A percentile compares a stretch with the other conserved stretches of the same genome.
Evolutionary conservation across 2,113 vertebrate species (phyloP).

Genomic region (Colius striatus): DNA sequence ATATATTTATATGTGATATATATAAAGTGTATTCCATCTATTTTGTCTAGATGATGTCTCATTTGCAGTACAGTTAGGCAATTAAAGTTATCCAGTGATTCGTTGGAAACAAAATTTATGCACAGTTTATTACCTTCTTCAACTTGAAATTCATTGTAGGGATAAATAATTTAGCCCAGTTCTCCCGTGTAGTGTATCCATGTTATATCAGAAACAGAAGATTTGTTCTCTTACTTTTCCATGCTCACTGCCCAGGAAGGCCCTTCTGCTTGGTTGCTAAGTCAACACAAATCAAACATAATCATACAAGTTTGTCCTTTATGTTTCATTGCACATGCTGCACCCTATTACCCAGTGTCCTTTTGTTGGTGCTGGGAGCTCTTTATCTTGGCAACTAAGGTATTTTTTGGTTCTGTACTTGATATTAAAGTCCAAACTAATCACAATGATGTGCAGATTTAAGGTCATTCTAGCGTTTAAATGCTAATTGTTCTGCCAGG

Average conservation of each 20-base stretch:
- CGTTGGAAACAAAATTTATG: neutral
- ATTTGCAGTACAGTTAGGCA: neutral
- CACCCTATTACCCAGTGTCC: conserved; percentile 64
- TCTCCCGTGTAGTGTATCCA: neutral
- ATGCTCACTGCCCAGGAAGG: conserved; percentile 38
- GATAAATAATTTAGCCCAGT: neutral
- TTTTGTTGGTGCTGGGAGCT: conserved; percentile 62
- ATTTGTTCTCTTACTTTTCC: conserved; percentile 43
- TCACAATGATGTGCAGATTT: conserved; percentile 84
- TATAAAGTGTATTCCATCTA: neutral
- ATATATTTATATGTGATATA: neutral
- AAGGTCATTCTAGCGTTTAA: conserved; percentile 88
- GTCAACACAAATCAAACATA: conserved; percentile 77
- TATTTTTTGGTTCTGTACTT: conserved; percentile 54
- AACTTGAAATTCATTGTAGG: neutral
- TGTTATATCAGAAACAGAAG: neutral
- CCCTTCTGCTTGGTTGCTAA: conserved; percentile 70
- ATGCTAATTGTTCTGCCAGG: conserved; percentile 91
- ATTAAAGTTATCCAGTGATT: neutral
- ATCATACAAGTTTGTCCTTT: conserved; percentile 82
- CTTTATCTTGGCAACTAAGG: conserved; percentile 72
- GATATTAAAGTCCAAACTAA: conserved; percentile 80
- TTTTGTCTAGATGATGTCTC: neutral
- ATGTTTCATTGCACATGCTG: conserved; percentile 84
- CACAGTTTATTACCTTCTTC: neutral